Evolutionary conservation across 2,797 vertebrate genomes (phyloP).

Genomic region (Rhodeus uyekii): DNA sequence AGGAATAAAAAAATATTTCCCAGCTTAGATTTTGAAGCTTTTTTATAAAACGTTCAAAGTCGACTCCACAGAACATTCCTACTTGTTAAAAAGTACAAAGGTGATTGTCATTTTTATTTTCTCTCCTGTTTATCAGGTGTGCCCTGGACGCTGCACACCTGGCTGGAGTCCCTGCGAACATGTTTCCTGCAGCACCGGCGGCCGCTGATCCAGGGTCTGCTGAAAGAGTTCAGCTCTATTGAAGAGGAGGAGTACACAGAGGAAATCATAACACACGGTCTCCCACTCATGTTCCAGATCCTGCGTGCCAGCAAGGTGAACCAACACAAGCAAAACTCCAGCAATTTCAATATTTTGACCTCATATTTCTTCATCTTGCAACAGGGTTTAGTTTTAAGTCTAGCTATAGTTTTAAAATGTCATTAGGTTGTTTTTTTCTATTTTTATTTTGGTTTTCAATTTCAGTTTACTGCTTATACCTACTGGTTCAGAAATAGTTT

Average conservation of each 20-base stretch:
- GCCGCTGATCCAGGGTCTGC: conserved; percentile 91
- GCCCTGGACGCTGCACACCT: conserved; percentile 94
- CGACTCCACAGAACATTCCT: neutral
- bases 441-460: neutral
- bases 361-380: neutral
- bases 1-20: too few relatives aligned
- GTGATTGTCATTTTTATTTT: conserved; percentile 21
- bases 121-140: conserved; percentile 81
- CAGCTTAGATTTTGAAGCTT: neutral
- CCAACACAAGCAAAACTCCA: conserved; percentile 35
- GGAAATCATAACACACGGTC: conserved; percentile 90
- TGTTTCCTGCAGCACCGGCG: conserved; percentile 94
- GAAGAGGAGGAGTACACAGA: conserved; percentile 96
- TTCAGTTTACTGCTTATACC: neutral
- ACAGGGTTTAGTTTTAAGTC: too few relatives aligned
- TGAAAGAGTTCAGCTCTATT: conserved; percentile 96
- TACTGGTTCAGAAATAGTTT: neutral
- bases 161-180: conserved; percentile 92
- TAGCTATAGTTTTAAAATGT: neutral
- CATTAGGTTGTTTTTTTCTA: neutral
- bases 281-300: conserved; percentile 97
- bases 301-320: conserved; percentile 93
- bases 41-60: neutral
- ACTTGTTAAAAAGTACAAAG: neutral
- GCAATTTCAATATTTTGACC: conserved; percentile 8